Base-by-base conservation (phyloP, 2,888 invertebrate species). In the Rhorus exstirpatorius region DNA sequence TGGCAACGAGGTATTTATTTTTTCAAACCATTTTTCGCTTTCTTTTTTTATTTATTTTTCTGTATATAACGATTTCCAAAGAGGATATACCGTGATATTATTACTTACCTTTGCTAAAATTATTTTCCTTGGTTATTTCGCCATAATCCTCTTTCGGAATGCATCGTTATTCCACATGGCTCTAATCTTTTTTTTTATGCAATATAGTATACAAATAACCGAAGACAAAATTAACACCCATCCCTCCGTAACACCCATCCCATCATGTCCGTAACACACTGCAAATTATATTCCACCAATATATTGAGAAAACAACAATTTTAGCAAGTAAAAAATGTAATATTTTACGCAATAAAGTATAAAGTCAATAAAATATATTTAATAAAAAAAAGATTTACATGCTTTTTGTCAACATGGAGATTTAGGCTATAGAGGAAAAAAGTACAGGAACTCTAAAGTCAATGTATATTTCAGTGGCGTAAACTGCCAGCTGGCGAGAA, bases 401-500 rank as follows among this genome's bases (percentile, higher is more conserved):
- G 60, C 41, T 53, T 63, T 60, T 41, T 53, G 41, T 31, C 35
- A 44, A 51, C n/a, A n/a, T 61, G 35, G 12, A 41, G 17, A 19
- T 26, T 44, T 53, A n/a, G 3, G 1, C 19, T n/a, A 10, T n/a
- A 61, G 26, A 31, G 49, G 26, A 26, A 38, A 58, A 58, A 49
- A 55, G 6, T 41, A 12, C 31, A 38, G 14, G 0, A 10, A 26
- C 41, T 44, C 41, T 49, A 63, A 60, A 38, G 44, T 19, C 19
- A 3, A 31, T 44, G 31, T 12, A 49, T 49, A 17, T 80, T 93
- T 68, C 96, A 99, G 95, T 99, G 99, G 99, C 96, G 99, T 86
- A 97, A 97, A 81, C 94, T 99, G 86, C 96, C 97, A 0, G 95
- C 97, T 0, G 95, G 95, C 75, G 97, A 98, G 86, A 99, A 99